A percentile compares a stretch with the other conserved stretches of the same genome.
These are phyloP conservation scores for Galendromus occidentalis DNA, from an alignment of 1,140 invertebrate species.

Conservation along the genomic window DNA sequence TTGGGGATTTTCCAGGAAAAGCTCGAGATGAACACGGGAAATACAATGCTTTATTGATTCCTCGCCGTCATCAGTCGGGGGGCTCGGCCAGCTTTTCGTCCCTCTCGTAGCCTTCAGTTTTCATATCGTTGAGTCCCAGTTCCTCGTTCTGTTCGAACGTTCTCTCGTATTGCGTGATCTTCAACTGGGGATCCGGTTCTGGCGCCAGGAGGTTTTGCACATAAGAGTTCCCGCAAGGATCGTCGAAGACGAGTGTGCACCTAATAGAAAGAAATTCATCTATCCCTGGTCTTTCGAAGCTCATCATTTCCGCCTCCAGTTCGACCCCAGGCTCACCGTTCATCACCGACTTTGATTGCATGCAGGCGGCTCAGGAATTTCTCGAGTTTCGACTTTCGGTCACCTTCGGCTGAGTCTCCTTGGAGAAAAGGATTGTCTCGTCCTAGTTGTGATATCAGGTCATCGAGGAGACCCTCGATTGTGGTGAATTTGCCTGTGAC, in stretches of 20 bases:
- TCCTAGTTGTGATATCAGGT: conserved; percentile 41
- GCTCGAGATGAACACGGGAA: too few relatives aligned
- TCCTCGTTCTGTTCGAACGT: conserved; percentile 82
- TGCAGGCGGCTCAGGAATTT: conserved; percentile 47
- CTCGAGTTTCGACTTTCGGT: conserved; percentile 33
- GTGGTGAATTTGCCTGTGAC: conserved; percentile 89
- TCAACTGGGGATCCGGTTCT: conserved; percentile 47
- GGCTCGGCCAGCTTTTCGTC: not conserved
- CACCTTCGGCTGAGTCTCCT: conserved; percentile 46
- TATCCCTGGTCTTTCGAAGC: conserved; percentile 14
- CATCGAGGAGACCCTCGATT: conserved; percentile 49
- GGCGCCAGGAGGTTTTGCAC: conserved; percentile 58
- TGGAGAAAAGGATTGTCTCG: conserved; percentile 43
- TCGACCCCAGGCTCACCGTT: conserved; percentile 20
- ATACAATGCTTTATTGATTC: too few relatives aligned
- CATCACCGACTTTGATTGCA: conserved; percentile 30
- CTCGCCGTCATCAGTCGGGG: too few relatives aligned
- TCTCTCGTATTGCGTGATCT: conserved; percentile 58
- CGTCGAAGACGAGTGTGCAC: conserved; percentile 66
- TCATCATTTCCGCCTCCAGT: conserved; percentile 18
- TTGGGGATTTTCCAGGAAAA: too few relatives aligned
- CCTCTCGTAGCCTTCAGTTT: conserved; percentile 60
- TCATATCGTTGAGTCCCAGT: conserved; percentile 89
- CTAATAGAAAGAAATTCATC: conserved; percentile 21
- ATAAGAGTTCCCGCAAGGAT: conserved; percentile 93